Conservation (phyloP, 2,113 vertebrate genomes). For the Porphyrio hochstetteri region DNA sequence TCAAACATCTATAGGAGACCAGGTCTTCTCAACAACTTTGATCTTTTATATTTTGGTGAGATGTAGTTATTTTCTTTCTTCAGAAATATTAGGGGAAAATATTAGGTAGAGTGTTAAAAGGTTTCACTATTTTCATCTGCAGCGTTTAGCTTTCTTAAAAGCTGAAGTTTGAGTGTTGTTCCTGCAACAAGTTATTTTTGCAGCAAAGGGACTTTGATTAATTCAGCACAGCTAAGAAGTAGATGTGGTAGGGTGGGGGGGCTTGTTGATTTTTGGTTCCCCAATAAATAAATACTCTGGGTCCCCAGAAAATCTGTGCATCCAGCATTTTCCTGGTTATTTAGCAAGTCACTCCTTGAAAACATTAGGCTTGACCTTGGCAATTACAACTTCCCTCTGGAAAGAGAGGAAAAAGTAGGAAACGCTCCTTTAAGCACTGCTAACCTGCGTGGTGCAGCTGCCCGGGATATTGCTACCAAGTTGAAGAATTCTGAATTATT, state of each 20-base stretch:
- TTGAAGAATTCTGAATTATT: background rate
- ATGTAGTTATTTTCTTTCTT: background rate
- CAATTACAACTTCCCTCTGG: background rate
- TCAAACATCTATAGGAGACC: background rate
- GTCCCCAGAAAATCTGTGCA: background rate
- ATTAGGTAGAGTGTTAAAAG: background rate
- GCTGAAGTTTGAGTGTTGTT: background rate
- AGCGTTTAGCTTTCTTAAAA: background rate
- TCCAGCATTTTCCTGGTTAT: background rate
- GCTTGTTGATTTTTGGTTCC: background rate
- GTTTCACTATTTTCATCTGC: background rate
- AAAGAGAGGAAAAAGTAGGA: background rate
- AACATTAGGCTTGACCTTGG: background rate
- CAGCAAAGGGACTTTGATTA: background rate
- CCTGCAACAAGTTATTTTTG: background rate
- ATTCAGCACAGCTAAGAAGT: background rate
- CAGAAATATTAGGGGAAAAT: background rate
- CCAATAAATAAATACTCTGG: background rate
- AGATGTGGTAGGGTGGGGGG: background rate
- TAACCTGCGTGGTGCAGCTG: background rate
- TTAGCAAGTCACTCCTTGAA: background rate
- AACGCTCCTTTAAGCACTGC: background rate
- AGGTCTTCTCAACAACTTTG: background rate
- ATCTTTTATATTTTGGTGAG: background rate
- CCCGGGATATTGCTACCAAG: background rate